Evolutionary conservation across 30 jellyfish, hydroid and myxozoan species (phyloP), one percentile per base, ranked within the genome.

Genomic region (Clytia hemisphaerica): DNA sequence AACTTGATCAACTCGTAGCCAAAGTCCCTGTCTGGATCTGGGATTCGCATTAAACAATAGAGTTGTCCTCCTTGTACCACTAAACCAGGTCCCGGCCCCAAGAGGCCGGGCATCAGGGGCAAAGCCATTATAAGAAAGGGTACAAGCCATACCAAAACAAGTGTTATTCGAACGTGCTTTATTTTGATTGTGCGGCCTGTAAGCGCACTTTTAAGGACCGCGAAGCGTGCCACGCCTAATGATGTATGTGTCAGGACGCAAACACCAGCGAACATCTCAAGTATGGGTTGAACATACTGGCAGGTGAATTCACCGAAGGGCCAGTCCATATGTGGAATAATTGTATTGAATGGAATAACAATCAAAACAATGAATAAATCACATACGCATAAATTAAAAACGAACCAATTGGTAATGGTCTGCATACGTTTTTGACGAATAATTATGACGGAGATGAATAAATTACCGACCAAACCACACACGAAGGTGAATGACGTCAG

Each of bases 171-270:
- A 10, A 83, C 82, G 37, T 70, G 75, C 32, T 61, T 40, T 4
- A 61, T 44, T 18, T 59, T 37, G 27, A 83, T 31, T 50, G 12
- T 61, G 4, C 21, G 36, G 42, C 82, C 61, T 15, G 63, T 36
- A 78, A 77, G 67, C 37, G 92, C 82, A 58, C 66, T 67, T 24
- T 36, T 51, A 21, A 83, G 82, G 24, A 76, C 61, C 37, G 49
- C 67, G 72, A 66, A 72, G 5, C 95, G 86, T 22, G 60, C 70
- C 34, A 83, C 18, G 31, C 88, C 86, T 34, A 83, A 47, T 2
- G 92, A 67, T n/a, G 95, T 68, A 45, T 83, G 95, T 18, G 95
- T 83, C 46, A 83, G 46, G 6, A 83, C 92, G 1, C 92, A 83
- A 4, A 83, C 95, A 32, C 95, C 95, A 25, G 83, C 95, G 53